These are phyloP conservation scores for Drosophila parvula DNA, from an alignment of 1,140 invertebrate genomes.

Conservation along the genomic window DNA sequence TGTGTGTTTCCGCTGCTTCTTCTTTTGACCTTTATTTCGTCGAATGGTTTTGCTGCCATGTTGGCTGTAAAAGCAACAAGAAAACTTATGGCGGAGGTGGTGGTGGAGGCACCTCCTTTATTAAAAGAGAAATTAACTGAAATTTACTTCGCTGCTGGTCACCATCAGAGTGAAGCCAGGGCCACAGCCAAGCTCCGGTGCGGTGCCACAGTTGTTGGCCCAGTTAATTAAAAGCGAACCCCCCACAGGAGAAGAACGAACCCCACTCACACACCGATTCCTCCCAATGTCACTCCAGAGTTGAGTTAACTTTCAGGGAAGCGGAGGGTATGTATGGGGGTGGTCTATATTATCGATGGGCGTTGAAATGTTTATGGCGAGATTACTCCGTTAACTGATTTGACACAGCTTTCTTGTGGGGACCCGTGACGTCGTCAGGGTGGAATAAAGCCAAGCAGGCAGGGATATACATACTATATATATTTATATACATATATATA, in stretches of 20 bases:
- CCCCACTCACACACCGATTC: slow-evolving; percentile 3
- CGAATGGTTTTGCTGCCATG: slow-evolving; percentile 35
- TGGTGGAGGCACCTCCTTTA: slow-evolving; percentile 51
- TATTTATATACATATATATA: too few relatives aligned
- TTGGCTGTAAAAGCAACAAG: slow-evolving; percentile 23
- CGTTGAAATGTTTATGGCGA: slow-evolving; percentile 53
- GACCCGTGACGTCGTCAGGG: slow-evolving; percentile 10
- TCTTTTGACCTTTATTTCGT: slow-evolving; percentile 7
- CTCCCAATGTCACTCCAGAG: slow-evolving; percentile 12
- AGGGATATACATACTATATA: too few relatives aligned
- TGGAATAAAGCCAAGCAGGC: slow-evolving; percentile 18
- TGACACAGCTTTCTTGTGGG: slow-evolving; percentile 29
- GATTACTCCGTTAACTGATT: slow-evolving; percentile 47
- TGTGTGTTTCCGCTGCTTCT: background rate
- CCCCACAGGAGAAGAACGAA: background rate
- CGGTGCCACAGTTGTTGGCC: slow-evolving; percentile 65
- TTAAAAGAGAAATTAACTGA: slow-evolving; percentile 80
- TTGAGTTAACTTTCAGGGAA: slow-evolving; percentile 7
- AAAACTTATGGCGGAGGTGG: background rate
- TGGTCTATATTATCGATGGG: slow-evolving; percentile 33
- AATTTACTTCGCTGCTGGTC: slow-evolving; percentile 65
- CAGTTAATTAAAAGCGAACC: slow-evolving; percentile 71
- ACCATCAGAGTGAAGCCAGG: slow-evolving; percentile 15
- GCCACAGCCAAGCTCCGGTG: slow-evolving; percentile 29
- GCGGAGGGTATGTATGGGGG: too few relatives aligned